phyloP scores from a whole-genome alignment of 2,888 invertebrate species.

The Chaetoderma sp. region DNA sequence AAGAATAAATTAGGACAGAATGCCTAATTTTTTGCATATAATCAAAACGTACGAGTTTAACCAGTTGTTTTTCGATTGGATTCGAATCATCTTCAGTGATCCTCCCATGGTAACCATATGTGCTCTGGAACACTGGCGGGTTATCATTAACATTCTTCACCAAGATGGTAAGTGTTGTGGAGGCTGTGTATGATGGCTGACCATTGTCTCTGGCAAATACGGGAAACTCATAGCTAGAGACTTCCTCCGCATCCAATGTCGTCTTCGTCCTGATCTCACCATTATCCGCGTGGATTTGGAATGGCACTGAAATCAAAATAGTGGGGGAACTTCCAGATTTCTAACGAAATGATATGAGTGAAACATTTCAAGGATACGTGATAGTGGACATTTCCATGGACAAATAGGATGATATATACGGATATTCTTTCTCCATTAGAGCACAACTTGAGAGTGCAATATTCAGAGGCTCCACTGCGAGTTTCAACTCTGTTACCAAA shows the following conservation, averaged over 20 bases:
- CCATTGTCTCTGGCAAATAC: conserved; percentile 38
- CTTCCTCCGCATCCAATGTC: conserved; percentile 29
- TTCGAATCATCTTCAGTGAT: conserved; percentile 31
- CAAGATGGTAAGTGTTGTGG: conserved; percentile 21
- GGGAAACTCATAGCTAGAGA: conserved; percentile 14
- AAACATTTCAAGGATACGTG: too few species aligned
- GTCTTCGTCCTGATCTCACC: conserved; percentile 19
- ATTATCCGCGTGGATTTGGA: conserved; percentile 3
- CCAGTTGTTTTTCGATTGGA: conserved; percentile 22
- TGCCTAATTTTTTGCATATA: too few species aligned
- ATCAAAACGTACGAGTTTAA: conserved; percentile 33
- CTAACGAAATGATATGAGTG: too few species aligned
- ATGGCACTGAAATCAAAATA: conserved; percentile 21
- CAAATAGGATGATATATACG: too few species aligned
- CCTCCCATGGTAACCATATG: conserved; percentile 24
- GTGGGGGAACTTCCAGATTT: too few species aligned
- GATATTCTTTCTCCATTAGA: too few species aligned
- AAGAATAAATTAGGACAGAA: too few species aligned
- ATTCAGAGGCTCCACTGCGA: too few species aligned
- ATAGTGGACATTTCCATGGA: too few species aligned
- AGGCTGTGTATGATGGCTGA: conserved; percentile 29
- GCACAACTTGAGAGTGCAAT: too few species aligned
- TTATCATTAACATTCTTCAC: conserved; percentile 38
- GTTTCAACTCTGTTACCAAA: too few species aligned
- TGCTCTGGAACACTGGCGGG: conserved; percentile 27